Conservation (phyloP, 2,888 invertebrate species). For the Amiota minor region DNA sequence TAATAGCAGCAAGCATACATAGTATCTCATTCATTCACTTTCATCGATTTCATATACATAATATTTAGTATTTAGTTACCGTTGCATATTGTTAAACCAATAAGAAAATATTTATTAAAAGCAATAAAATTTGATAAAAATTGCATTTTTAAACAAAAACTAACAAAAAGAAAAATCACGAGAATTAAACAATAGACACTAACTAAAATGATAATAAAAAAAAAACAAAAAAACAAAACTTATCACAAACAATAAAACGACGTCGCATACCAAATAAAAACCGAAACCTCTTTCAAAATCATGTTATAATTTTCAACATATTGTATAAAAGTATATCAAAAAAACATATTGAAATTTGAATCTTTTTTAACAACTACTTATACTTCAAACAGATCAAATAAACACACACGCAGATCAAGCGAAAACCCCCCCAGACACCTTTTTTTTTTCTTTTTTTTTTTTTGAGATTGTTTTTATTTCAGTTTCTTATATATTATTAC, state of each 20-base stretch:
- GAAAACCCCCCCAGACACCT: too few relatives aligned
- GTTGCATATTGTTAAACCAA: neutral
- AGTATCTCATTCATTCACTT: too few relatives aligned
- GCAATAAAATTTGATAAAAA: neutral
- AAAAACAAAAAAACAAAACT: neutral
- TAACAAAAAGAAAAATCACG: neutral
- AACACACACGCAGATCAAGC: too few relatives aligned
- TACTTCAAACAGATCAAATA: too few relatives aligned
- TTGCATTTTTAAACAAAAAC: constrained; percentile 7
- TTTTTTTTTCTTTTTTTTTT: neutral
- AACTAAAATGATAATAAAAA: neutral
- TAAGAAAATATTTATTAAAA: neutral
- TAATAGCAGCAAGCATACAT: too few relatives aligned
- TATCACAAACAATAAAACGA: neutral
- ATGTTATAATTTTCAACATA: neutral
- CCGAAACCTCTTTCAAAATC: constrained; percentile 5
- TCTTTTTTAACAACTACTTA: neutral
- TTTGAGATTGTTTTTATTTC: neutral
- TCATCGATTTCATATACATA: too few relatives aligned
- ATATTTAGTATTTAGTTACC: too few relatives aligned
- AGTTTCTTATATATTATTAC: neutral
- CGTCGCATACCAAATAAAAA: neutral
- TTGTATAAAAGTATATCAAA: neutral
- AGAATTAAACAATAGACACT: neutral
- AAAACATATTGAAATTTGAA: neutral